phyloP scores from a whole-genome alignment of 2,113 vertebrate species.

The Ictidomys tridecemlineatus region DNA sequence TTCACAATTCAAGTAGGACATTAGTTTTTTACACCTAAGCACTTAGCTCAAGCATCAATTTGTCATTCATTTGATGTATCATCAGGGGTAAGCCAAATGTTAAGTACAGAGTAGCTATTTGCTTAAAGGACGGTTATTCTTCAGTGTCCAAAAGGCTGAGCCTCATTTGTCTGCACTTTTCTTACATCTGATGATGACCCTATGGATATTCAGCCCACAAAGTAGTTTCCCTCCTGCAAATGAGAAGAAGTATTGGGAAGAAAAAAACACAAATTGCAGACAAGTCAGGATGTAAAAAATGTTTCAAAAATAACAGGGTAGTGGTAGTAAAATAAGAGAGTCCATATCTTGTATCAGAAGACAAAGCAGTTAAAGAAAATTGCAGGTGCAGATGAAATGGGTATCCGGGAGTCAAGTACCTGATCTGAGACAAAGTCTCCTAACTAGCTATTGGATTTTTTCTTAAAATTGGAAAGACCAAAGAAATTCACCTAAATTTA shows the following conservation, averaged over 20 bases:
- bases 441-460: not conserved
- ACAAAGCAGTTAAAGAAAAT: not conserved
- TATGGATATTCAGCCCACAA: not conserved
- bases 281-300: not conserved
- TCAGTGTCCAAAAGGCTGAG: not conserved
- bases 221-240: not conserved
- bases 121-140: not conserved
- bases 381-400: not conserved
- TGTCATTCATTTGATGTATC: not conserved
- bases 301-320: not conserved
- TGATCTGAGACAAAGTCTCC: not conserved
- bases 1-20: not conserved
- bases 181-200: not conserved
- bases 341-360: not conserved
- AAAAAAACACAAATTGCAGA: not conserved
- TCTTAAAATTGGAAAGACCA: not conserved
- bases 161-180: not conserved
- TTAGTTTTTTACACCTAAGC: not conserved
- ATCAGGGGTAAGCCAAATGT: not conserved
- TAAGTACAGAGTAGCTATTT: not conserved
- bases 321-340: not conserved
- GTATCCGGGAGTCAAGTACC: not conserved
- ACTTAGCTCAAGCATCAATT: not conserved
- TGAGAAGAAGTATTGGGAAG: not conserved
- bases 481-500: not conserved